These are phyloP conservation scores for Carcina quercana DNA, from an alignment of 2,888 invertebrate genomes.

Conservation along the genomic window DNA sequence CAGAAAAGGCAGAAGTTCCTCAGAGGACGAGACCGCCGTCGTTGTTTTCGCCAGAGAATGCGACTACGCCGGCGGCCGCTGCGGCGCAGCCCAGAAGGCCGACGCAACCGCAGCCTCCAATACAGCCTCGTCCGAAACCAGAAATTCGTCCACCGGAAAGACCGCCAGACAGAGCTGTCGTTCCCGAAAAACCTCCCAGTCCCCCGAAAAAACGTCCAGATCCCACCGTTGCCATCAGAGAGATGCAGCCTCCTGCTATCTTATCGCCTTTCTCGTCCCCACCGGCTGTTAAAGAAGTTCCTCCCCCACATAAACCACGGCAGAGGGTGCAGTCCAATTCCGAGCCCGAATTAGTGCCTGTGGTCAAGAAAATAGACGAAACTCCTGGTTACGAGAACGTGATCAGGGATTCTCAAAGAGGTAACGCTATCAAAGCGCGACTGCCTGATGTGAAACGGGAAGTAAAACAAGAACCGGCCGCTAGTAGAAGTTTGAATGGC, in stretches of 20 bases:
- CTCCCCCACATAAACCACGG: constrained; percentile 27
- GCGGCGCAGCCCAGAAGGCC: constrained; percentile 49
- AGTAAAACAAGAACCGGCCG: constrained; percentile 42
- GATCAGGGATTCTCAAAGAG: constrained; percentile 69
- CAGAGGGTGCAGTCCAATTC: constrained; percentile 63
- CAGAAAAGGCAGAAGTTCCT: constrained; percentile 1
- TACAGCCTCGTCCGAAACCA: constrained; percentile 35
- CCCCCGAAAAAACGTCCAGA: constrained; percentile 55
- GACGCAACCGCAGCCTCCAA: constrained; percentile 36
- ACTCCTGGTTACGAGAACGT: constrained; percentile 77
- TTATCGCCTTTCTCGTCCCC: constrained; percentile 70
- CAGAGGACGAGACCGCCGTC: constrained; percentile 72
- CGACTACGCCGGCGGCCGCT: constrained; percentile 33
- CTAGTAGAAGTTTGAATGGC: constrained; percentile 68
- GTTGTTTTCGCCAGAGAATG: constrained; percentile 79
- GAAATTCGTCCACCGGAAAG: constrained; percentile 20
- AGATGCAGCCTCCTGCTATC: constrained; percentile 58
- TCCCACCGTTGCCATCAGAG: constrained; percentile 43
- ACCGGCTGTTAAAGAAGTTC: constrained; percentile 7
- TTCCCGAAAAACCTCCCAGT: constrained; percentile 33
- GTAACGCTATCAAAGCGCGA: constrained; percentile 41
- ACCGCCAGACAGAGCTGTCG: constrained; percentile 10
- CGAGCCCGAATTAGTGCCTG: constrained; percentile 76
- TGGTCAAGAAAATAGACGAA: constrained; percentile 77
- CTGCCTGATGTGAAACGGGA: constrained; percentile 25